Base-by-base conservation (phyloP, 35 echinoderm and acorn worm species). In the Apostichopus japonicus region DNA sequence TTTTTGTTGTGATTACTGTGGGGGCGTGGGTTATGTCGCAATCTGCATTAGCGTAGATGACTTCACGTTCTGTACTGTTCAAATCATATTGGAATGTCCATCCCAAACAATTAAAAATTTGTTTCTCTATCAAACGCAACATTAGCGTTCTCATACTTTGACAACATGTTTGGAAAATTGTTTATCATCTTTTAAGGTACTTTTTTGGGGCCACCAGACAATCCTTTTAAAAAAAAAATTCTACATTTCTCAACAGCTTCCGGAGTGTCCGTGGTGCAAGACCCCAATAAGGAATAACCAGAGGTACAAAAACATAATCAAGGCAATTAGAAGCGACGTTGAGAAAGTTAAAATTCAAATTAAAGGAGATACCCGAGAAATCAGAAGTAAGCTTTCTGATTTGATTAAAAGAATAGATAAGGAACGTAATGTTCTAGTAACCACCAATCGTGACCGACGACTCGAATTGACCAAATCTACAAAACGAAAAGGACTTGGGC, bases 201-300 rank as follows among this genome's bases (percentile, higher is more conserved):
- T n/a, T n/a, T n/a, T n/a, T n/a, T n/a, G n/a, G n/a, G n/a, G n/a
- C n/a, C n/a, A n/a, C n/a, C n/a, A n/a, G n/a, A n/a, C n/a, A n/a
- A n/a, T n/a, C n/a, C n/a, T n/a, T n/a, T n/a, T n/a, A n/a, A n/a
- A n/a, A n/a, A n/a, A n/a, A n/a, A n/a, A n/a, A n/a, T n/a, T n/a
- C 33, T 44, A 3, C 22, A 53, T 81, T 70, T 87, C 4, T 71
- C 53, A 44, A 56, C 80, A 93, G 63, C 22, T 83, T 24, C 79
- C 63, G 44, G 80, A 53, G 23, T 93, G 92, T 77, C 96, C 96
- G 33, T 90, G 90, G 88, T 98, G 96, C 71, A 98, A 98, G 59
- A 98, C 94, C 8, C 90, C 92, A 6, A 94, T 98, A 53, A 77
- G 94, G 53, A 79, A 90, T 14, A 98, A 92, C 75, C 53, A 92